These are phyloP conservation scores for Eupithecia subfuscata DNA, from an alignment of 2,888 invertebrate genomes.

Conservation along the genomic window DNA sequence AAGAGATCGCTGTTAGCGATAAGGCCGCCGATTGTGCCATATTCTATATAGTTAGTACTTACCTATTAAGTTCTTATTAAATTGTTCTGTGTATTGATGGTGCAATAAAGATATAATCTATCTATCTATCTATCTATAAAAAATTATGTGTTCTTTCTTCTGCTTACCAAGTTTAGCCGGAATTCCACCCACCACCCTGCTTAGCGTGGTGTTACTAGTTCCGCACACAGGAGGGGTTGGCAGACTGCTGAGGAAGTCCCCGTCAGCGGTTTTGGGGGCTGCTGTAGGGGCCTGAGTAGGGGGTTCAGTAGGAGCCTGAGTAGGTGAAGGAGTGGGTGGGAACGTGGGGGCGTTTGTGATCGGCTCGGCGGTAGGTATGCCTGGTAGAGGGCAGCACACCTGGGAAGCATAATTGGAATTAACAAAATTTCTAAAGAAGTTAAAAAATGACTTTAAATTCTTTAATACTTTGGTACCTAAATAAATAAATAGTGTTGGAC, in stretches of 20 bases:
- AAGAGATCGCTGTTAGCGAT: no score
- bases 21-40: no score
- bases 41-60: no score
- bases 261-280: constrained; percentile 25
- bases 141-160: background rate
- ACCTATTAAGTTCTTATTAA: no score
- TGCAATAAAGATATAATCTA: no score
- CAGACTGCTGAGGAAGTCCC: constrained; percentile 57
- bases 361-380: constrained; percentile 51
- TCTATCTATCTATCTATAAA: no score
- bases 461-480: no score
- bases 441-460: no score
- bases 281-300: constrained; percentile 30
- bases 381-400: constrained; percentile 58
- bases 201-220: constrained; percentile 79
- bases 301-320: constrained; percentile 42
- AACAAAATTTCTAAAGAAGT: background rate
- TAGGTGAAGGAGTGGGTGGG: constrained; percentile 39
- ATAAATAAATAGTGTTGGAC: no score
- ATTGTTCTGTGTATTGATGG: no score
- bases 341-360: constrained; percentile 39
- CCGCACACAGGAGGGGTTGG: constrained; percentile 86
- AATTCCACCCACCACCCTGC: constrained; percentile 89
- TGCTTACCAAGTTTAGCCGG: constrained; percentile 85
- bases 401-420: background rate